phyloP scores from a whole-genome alignment of 2,888 invertebrate species.

The Belgica antarctica region DNA sequence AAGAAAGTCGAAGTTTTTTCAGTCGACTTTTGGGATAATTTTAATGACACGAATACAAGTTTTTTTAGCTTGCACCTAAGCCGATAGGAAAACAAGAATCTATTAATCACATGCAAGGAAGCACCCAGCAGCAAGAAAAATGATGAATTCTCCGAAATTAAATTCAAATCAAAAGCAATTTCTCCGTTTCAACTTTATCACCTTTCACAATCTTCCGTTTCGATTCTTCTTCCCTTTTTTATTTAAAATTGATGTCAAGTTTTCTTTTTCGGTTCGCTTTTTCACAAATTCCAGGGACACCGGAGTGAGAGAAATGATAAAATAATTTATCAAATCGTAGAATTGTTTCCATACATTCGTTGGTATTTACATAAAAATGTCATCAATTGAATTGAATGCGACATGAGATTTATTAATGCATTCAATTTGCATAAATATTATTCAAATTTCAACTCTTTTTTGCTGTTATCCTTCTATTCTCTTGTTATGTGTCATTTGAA shows the following conservation, averaged over 20 bases:
- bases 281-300: neutral
- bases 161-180: slow-evolving; percentile 43
- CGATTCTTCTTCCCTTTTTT: neutral
- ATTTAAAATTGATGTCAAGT: neutral
- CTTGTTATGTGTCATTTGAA: slow-evolving; percentile 9
- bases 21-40: too few relatives aligned
- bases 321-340: slow-evolving; percentile 43
- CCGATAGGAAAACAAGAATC: slow-evolving; percentile 16
- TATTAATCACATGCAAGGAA: slow-evolving; percentile 39
- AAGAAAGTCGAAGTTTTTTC: too few relatives aligned
- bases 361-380: slow-evolving; percentile 44
- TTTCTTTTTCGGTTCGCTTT: slow-evolving; percentile 2
- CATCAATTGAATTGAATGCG: slow-evolving; percentile 43
- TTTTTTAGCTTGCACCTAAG: neutral
- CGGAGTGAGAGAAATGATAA: slow-evolving; percentile 37
- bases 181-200: slow-evolving; percentile 40
- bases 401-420: slow-evolving; percentile 43
- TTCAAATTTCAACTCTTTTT: slow-evolving; percentile 33
- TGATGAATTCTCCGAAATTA: slow-evolving; percentile 41
- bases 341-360: slow-evolving; percentile 40
- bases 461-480: neutral
- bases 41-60: too few relatives aligned
- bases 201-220: slow-evolving; percentile 36
- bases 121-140: slow-evolving; percentile 18
- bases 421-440: slow-evolving; percentile 43